Percentiles rank a stretch among this genome's conserved stretches.
phyloP scores from a whole-genome alignment of 2,888 invertebrate species.

The Zygogramma bicolorata region DNA sequence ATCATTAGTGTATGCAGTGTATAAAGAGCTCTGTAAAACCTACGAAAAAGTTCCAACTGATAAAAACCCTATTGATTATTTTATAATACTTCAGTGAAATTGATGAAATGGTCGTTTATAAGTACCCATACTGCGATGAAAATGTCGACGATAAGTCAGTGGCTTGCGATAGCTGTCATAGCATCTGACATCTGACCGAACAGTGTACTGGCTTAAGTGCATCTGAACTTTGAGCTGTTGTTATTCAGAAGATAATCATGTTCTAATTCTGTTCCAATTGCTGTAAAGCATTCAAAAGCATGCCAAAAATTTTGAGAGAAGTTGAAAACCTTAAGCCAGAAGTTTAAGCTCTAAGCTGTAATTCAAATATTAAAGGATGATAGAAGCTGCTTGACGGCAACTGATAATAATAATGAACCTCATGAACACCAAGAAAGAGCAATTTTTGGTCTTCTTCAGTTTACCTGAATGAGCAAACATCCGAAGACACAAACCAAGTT shows the following conservation, averaged over 20 bases:
- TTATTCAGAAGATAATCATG: not conserved
- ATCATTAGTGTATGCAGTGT: not conserved
- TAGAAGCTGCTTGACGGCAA: not conserved
- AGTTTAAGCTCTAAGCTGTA: not conserved
- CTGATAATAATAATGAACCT: conserved; percentile 6
- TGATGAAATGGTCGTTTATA: not conserved
- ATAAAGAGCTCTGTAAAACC: not conserved
- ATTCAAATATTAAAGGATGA: not conserved
- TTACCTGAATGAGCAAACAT: not conserved
- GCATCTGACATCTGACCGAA: not conserved
- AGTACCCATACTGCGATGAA: not conserved
- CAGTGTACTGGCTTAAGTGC: conserved; percentile 17
- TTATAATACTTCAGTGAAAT: not conserved
- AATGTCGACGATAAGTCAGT: not conserved
- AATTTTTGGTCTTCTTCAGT: conserved; percentile 5
- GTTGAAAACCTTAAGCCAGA: not conserved
- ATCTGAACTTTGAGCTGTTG: conserved; percentile 8
- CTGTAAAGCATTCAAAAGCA: not conserved
- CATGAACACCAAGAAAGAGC: conserved; percentile 16
- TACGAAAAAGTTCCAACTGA: not conserved
- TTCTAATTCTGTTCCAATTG: conserved; percentile 6
- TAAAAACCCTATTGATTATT: not conserved
- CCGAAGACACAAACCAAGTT: conserved; percentile 7
- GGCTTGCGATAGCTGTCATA: not conserved
- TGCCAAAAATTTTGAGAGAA: too few relatives aligned